phyloP scores from a whole-genome alignment of 2,113 vertebrate genomes.

The Sebastes schlegelii region DNA sequence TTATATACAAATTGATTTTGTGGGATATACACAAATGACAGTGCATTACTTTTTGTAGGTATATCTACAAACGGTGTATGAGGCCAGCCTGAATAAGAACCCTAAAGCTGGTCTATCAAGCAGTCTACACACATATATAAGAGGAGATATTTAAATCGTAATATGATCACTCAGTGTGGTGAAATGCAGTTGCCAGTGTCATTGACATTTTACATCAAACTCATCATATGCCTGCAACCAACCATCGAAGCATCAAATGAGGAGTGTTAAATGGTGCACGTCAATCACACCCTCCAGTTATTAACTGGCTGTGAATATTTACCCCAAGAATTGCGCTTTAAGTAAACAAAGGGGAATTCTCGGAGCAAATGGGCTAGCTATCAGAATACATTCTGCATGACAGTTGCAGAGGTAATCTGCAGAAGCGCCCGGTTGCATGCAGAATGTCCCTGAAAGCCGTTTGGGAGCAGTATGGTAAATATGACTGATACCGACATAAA shows the following conservation, averaged over 20 bases:
- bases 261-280: conserved; percentile 69
- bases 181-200: conserved; percentile 33
- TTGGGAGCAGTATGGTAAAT: conserved; percentile 42
- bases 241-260: conserved; percentile 69
- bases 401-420: conserved; percentile 32
- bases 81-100: neutral
- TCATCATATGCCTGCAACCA: conserved; percentile 59
- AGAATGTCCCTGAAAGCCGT: conserved; percentile 16
- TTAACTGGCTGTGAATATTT: conserved; percentile 68
- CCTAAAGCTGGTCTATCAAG: neutral
- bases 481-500: conserved; percentile 47
- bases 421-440: conserved; percentile 24
- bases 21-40: too few species aligned
- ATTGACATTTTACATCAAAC: conserved; percentile 64
- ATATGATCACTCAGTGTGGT: conserved; percentile 29
- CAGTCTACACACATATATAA: neutral
- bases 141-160: conserved; percentile 20
- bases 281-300: conserved; percentile 67
- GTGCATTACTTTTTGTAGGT: too few species aligned
- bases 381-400: conserved; percentile 24
- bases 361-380: conserved; percentile 3
- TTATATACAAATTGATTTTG: too few species aligned
- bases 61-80: too few species aligned
- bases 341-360: conserved; percentile 60
- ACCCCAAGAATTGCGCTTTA: conserved; percentile 41